Evolutionary conservation across 2,113 vertebrate genomes (phyloP).

Genomic region (Dromas ardeola): DNA sequence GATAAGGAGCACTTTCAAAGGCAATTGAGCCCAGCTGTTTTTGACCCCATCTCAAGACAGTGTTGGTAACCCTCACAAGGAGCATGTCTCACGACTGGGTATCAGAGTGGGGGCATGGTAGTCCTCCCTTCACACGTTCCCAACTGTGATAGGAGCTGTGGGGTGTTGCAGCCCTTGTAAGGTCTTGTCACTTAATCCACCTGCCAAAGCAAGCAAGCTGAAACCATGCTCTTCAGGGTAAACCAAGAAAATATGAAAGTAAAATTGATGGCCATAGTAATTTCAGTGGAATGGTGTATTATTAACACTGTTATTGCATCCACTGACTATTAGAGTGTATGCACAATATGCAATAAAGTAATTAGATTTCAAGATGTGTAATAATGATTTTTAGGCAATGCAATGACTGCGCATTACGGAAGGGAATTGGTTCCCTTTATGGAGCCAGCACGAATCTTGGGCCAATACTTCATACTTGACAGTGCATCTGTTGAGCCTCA

Average conservation of each 20-base stretch:
- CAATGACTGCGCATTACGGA: not conserved
- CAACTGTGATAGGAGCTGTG: not conserved
- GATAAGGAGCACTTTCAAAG: not conserved
- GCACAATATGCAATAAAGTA: conserved; percentile 19
- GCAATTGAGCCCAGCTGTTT: not conserved
- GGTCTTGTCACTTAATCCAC: not conserved
- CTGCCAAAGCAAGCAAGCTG: not conserved
- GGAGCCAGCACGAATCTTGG: not conserved
- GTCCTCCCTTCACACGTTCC: not conserved
- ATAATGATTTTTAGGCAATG: not conserved
- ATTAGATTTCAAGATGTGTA: conserved; percentile 40
- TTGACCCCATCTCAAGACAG: not conserved
- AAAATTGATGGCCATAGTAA: not conserved
- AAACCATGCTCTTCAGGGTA: not conserved
- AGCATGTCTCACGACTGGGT: not conserved
- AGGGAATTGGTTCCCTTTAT: not conserved
- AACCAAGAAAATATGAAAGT: not conserved
- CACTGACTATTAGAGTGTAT: not conserved
- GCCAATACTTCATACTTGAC: not conserved
- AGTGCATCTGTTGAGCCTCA: not conserved
- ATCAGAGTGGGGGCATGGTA: not conserved
- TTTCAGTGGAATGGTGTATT: not conserved
- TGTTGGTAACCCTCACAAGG: not conserved
- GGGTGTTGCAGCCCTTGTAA: not conserved
- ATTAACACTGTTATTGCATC: not conserved